phyloP scores from a whole-genome alignment of 2,888 invertebrate genomes.

The Crematogaster levior region DNA sequence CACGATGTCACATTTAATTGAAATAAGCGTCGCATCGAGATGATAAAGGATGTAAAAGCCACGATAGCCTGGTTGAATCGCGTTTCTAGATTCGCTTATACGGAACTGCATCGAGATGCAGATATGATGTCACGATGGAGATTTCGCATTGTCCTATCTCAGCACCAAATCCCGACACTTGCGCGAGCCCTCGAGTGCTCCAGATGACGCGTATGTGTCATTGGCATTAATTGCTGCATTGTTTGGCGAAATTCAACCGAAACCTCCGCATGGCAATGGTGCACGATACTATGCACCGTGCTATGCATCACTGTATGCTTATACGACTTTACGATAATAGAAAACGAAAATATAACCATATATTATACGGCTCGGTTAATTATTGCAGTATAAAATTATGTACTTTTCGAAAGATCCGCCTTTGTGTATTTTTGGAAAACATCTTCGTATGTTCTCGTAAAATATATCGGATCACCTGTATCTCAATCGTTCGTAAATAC shows the following conservation, averaged over 20 bases:
- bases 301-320: background rate
- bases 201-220: slow-evolving; percentile 72
- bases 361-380: background rate
- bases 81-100: slow-evolving; percentile 17
- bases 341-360: slow-evolving; percentile 14
- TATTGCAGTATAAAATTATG: background rate
- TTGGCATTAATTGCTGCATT: slow-evolving; percentile 76
- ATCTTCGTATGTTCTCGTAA: background rate
- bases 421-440: background rate
- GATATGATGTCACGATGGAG: slow-evolving; percentile 51
- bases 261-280: slow-evolving; percentile 63
- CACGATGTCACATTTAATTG: slow-evolving; percentile 4
- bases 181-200: slow-evolving; percentile 57
- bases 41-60: slow-evolving; percentile 38
- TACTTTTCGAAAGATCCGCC: background rate
- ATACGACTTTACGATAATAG: slow-evolving; percentile 14
- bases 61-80: background rate
- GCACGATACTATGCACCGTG: background rate
- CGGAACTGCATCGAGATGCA: slow-evolving; percentile 1
- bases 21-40: background rate
- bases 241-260: slow-evolving; percentile 74
- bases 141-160: slow-evolving; percentile 65
- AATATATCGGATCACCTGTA: background rate
- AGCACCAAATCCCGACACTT: slow-evolving; percentile 50
- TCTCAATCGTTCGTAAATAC: slow-evolving; percentile 1